Percentiles rank a stretch among this genome's conserved stretches.
Conservation (phyloP, 2,797 vertebrate species). For the Nothura maculosa region DNA sequence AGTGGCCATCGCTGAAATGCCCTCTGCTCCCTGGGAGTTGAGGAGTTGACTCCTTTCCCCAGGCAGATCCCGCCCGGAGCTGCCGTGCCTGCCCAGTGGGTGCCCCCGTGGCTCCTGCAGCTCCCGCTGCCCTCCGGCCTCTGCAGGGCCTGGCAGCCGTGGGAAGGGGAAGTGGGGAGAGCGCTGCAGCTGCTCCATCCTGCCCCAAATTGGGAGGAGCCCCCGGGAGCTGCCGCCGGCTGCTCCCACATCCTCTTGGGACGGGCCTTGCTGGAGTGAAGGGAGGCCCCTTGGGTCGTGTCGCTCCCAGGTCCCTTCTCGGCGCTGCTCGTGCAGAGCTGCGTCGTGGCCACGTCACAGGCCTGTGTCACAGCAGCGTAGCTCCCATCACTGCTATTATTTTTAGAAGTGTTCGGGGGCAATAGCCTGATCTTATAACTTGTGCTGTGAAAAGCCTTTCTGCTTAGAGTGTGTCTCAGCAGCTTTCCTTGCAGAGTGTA, state of each 20-base stretch:
- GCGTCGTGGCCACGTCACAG: not conserved
- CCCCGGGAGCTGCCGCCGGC: not conserved
- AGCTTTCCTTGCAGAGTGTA: not conserved
- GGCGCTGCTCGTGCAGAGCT: accelerated
- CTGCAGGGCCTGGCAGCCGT: not conserved
- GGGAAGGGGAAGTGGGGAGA: not conserved
- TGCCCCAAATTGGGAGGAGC: not conserved
- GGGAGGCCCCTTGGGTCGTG: not conserved
- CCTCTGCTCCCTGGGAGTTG: not conserved
- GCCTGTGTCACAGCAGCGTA: not conserved
- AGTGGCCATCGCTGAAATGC: constrained; percentile 27
- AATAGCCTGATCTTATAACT: not conserved
- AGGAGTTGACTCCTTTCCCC: constrained; percentile 16
- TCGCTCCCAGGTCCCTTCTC: not conserved
- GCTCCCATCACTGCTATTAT: not conserved
- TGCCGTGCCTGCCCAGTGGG: not conserved
- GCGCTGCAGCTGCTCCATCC: not conserved
- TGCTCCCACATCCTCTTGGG: not conserved
- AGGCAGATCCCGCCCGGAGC: not conserved
- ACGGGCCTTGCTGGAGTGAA: not conserved
- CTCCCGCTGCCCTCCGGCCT: not conserved
- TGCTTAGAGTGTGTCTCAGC: not conserved
- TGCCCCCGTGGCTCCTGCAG: not conserved
- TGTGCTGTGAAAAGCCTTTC: not conserved
- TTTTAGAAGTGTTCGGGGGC: not conserved